phyloP scores from a whole-genome alignment of 2,797 vertebrate genomes.

The Pseudochaenichthys georgianus region DNA sequence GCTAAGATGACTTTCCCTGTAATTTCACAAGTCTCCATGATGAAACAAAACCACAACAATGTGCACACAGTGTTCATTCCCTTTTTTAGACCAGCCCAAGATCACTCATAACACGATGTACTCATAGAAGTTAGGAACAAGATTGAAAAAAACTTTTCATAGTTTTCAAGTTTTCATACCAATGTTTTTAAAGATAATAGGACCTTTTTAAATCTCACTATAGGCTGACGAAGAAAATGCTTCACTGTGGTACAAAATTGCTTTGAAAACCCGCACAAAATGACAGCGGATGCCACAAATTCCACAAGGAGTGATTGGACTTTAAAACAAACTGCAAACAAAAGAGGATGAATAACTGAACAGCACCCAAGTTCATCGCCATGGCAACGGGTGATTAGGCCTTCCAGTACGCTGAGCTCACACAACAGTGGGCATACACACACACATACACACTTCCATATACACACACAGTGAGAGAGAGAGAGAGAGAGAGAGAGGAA shows the following conservation, averaged over 20 bases:
- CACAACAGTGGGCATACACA: slow-evolving; percentile 65
- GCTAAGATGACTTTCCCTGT: slow-evolving; percentile 3
- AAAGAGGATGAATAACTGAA: slow-evolving; percentile 71
- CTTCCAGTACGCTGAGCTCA: slow-evolving; percentile 75
- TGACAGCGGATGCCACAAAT: slow-evolving; percentile 59
- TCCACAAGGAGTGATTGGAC: slow-evolving; percentile 68
- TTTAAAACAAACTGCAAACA: slow-evolving; percentile 74
- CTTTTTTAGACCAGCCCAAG: neutral
- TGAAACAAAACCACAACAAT: slow-evolving; percentile 31
- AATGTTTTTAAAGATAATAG: neutral
- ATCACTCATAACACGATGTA: neutral
- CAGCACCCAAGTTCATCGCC: slow-evolving; percentile 74
- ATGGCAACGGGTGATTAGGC: slow-evolving; percentile 80
- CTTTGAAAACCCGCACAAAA: slow-evolving; percentile 32
- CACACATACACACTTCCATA: slow-evolving; percentile 10
- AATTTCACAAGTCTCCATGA: slow-evolving; percentile 42
- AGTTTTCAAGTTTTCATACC: neutral
- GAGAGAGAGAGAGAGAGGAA: slow-evolving; percentile 16
- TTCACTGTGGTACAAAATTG: slow-evolving; percentile 8
- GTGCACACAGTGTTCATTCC: neutral
- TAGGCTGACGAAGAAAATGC: neutral
- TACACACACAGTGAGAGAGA: slow-evolving; percentile 1
- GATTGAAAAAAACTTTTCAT: neutral
- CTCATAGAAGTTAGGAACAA: neutral
- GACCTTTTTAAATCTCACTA: neutral